A percentile compares a stretch with the other conserved stretches of the same genome.
These are phyloP conservation scores for Alectura lathami DNA, from an alignment of 2,113 vertebrate genomes.

Conservation along the genomic window DNA sequence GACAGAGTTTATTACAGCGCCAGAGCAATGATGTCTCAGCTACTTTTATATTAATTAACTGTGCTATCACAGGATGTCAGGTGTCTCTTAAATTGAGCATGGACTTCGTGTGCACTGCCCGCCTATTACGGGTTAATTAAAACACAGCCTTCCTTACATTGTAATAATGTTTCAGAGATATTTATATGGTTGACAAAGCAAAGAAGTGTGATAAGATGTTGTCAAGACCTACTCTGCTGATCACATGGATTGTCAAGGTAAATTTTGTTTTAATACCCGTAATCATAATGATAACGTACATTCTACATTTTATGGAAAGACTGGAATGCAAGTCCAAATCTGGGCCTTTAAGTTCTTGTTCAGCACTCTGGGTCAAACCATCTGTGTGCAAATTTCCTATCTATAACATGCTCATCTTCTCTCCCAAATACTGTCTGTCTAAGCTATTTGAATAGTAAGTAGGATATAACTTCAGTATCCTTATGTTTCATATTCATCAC, in stretches of 20 bases:
- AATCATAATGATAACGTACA: neutral
- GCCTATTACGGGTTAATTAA: neutral
- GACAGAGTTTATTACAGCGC: neutral
- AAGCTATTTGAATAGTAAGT: neutral
- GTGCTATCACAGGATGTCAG: neutral
- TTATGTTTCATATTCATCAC: neutral
- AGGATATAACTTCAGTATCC: neutral
- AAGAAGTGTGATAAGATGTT: neutral
- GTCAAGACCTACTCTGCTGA: neutral
- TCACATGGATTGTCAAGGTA: neutral
- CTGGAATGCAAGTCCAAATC: neutral
- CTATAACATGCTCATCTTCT: neutral
- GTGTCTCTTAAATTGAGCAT: neutral
- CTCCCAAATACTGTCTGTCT: rapidly evolving
- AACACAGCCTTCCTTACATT: neutral
- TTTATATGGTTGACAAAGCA: neutral
- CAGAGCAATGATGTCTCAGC: neutral
- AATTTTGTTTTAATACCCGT: neutral
- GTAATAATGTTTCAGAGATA: neutral
- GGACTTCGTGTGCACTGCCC: neutral
- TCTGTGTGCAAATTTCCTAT: rapidly evolving
- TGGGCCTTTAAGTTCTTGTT: neutral
- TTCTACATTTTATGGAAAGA: neutral
- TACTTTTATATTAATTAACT: neutral
- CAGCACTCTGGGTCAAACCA: neutral